Conservation (phyloP, 1,140 invertebrate genomes). For the Heliconius himera region DNA sequence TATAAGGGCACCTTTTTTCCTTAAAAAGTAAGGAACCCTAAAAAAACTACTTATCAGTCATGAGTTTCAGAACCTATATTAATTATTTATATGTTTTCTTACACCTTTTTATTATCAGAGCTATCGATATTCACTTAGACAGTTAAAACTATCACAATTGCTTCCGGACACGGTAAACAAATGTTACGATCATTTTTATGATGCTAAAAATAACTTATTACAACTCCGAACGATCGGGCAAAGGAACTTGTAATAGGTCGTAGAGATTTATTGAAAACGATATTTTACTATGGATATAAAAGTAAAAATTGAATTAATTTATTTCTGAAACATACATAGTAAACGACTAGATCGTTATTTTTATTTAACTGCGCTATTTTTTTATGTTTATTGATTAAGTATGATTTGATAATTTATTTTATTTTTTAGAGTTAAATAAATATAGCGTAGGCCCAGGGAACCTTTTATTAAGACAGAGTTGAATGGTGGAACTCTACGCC, state of each 20-base stretch:
- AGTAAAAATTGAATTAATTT: slow-evolving; percentile 12
- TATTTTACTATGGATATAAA: slow-evolving; percentile 10
- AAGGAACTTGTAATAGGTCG: slow-evolving; percentile 19
- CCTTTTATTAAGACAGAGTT: too few relatives aligned
- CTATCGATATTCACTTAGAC: background rate
- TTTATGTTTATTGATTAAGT: background rate
- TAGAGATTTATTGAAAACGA: slow-evolving; percentile 26
- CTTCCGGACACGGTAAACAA: slow-evolving; percentile 28
- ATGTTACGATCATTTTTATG: slow-evolving; percentile 35
- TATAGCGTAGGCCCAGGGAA: too few relatives aligned
- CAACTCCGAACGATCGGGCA: slow-evolving; percentile 17
- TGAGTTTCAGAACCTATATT: too few relatives aligned
- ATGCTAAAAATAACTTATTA: slow-evolving; percentile 30
- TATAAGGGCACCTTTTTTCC: too few relatives aligned
- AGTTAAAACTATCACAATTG: slow-evolving; percentile 10
- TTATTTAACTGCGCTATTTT: background rate
- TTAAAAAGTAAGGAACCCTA: too few relatives aligned
- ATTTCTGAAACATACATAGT: background rate
- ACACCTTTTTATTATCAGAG: background rate
- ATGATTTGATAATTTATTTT: background rate
- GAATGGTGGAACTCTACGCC: too few relatives aligned
- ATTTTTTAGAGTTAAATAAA: too few relatives aligned
- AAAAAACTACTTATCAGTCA: too few relatives aligned
- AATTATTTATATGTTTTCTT: slow-evolving; percentile 1
- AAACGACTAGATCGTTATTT: background rate